Percentiles rank a stretch among this genome's conserved stretches.
phyloP scores from a whole-genome alignment of 1,140 invertebrate species.

The Cherax quadricarinatus region DNA sequence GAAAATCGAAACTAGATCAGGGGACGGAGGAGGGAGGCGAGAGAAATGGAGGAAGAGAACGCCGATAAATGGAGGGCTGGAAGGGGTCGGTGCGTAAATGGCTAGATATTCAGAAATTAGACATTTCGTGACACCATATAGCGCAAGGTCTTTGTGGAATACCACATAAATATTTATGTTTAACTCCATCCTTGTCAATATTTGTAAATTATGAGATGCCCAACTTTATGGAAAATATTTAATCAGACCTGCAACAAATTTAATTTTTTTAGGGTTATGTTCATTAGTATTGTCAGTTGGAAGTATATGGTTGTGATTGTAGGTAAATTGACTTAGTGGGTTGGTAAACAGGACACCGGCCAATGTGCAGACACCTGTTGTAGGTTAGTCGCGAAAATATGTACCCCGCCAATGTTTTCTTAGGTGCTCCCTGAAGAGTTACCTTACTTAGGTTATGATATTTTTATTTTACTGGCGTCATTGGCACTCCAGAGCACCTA shows the following conservation, averaged over 20 bases:
- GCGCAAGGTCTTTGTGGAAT: background rate
- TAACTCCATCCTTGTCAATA: conserved; percentile 40
- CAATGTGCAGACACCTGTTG: conserved; percentile 61
- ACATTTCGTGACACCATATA: background rate
- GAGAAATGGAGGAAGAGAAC: conserved; percentile 66
- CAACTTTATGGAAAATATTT: conserved; percentile 65
- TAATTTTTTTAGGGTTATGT: conserved; percentile 17
- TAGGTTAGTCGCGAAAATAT: conserved; percentile 54
- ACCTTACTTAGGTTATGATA: conserved; percentile 18
- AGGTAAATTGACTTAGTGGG: conserved; percentile 21
- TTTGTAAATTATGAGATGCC: conserved; percentile 54
- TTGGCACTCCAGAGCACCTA: background rate
- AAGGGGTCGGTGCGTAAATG: conserved; percentile 57
- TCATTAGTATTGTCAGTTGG: background rate
- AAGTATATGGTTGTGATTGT: conserved; percentile 11
- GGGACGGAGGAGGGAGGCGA: conserved; percentile 54
- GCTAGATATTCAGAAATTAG: conserved; percentile 22
- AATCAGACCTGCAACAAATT: conserved; percentile 51
- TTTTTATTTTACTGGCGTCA: conserved; percentile 39
- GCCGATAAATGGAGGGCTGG: conserved; percentile 62
- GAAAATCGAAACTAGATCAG: conserved; percentile 55
- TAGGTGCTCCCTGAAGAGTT: conserved; percentile 22
- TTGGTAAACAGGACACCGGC: conserved; percentile 44
- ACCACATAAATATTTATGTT: conserved; percentile 51
- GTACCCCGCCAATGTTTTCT: conserved; percentile 40